Evolutionary conservation across 1,140 invertebrate genomes (phyloP).

Genomic region (Lysiphlebus fabarum): DNA sequence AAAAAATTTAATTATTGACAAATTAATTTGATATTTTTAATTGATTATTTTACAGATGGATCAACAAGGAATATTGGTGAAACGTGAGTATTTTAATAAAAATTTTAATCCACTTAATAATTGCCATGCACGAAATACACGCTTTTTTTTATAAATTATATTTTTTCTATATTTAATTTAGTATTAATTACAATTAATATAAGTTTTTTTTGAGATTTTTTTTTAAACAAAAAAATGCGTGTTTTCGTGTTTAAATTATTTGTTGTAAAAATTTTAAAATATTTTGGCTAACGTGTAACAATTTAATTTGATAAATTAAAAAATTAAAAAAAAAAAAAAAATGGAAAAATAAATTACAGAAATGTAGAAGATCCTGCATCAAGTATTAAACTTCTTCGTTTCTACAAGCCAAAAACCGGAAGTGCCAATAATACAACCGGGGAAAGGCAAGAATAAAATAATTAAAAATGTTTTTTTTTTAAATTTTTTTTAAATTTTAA

Average conservation of each 20-base stretch:
- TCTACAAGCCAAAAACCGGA: conserved; percentile 48
- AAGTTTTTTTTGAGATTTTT: neutral
- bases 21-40: conserved; percentile 18
- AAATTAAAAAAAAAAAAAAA: conserved; percentile 20
- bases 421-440: conserved; percentile 34
- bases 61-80: conserved; percentile 46
- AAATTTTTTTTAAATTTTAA: conserved; percentile 11
- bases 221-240: too few relatives aligned
- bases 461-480: neutral
- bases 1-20: neutral
- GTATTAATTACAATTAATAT: neutral
- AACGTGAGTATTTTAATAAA: conserved; percentile 45
- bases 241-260: too few relatives aligned
- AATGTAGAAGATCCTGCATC: conserved; percentile 49
- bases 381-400: conserved; percentile 51
- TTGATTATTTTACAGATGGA: conserved; percentile 38
- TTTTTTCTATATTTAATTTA: neutral
- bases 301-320: too few relatives aligned
- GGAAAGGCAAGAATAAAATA: conserved; percentile 46
- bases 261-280: too few relatives aligned
- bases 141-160: neutral
- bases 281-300: too few relatives aligned
- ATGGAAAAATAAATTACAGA: conserved; percentile 41
- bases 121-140: conserved; percentile 4
- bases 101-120: conserved; percentile 7